Evolutionary conservation across 2,113 vertebrate genomes (phyloP), one percentile per base, ranked within the genome.

Genomic region (Caracal caracal): DNA sequence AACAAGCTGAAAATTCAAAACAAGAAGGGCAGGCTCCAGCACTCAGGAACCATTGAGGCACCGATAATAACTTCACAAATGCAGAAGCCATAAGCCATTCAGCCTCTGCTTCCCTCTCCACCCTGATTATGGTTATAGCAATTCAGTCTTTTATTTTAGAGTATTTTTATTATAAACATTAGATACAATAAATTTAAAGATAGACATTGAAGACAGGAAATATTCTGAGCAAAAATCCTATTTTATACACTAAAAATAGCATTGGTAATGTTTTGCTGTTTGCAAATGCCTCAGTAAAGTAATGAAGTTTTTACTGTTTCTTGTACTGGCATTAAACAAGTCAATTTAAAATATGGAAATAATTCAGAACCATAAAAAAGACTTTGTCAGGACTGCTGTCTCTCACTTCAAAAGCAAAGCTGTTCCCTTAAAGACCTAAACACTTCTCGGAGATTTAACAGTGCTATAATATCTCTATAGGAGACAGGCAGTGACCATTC

Each of bases 311-410:
- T 63, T 81, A n/a, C 10, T 92, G 1, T 40, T 37, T 94, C 20
- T 87, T 81, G 28, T 37, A 9, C 17, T 83, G 28, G 26, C 7
- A 94, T 85, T 85, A 93, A 66, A 87, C 5, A 92, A 82, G 35
- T 91, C 30, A 81, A 76, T 68, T 78, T 86, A 91, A 94, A 76
- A 94, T 15, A 6, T 70, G 20, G 93, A 96, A 93, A 96, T 89
- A n/a, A 94, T 78, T 93, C 6, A 88, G 65, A 68, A 65, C 24
- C n/a, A 87, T 30, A 43, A 61, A 68, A 95, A 24, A 68, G 40
- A 81, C 8, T 61, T 16, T 83, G 24, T 22, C 33, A 70, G 16
- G 16, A 61, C 9, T 86, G 11, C 17, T 26, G 5, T 87, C 20
- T 93, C n/a, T 97, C 24, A 87, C 30, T 53, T 90, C 73, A 70